Conservation (phyloP, 1,140 invertebrate genomes). For the Apis laboriosa region DNA sequence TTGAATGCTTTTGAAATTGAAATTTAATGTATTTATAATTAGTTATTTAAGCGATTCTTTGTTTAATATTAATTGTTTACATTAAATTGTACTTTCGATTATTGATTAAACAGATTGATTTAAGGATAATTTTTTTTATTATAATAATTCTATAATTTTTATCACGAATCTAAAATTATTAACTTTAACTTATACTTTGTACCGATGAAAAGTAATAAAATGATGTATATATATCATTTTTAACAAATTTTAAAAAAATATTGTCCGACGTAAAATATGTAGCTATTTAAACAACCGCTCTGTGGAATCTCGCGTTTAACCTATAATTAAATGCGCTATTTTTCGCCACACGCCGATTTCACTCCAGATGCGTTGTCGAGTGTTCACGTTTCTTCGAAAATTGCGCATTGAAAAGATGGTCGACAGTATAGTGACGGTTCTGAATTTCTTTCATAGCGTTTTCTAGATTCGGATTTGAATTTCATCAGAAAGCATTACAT, state of each 20-base stretch:
- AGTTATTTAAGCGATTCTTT: too few relatives aligned
- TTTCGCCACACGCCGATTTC: conserved; percentile 49
- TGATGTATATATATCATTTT: too few relatives aligned
- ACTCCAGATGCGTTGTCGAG: conserved; percentile 12
- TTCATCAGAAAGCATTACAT: too few relatives aligned
- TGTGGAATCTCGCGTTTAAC: conserved; percentile 43
- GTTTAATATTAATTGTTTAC: too few relatives aligned
- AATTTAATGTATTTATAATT: background rate
- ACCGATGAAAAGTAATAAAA: too few relatives aligned
- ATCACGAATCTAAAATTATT: too few relatives aligned
- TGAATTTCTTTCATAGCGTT: background rate
- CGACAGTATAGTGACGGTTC: too few relatives aligned
- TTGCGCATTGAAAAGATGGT: background rate
- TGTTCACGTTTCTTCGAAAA: conserved; percentile 5
- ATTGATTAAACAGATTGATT: too few relatives aligned
- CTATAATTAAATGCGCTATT: conserved; percentile 63
- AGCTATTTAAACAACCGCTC: conserved; percentile 36
- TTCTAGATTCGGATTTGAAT: background rate
- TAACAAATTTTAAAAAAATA: conserved; percentile 4
- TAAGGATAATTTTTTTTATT: too few relatives aligned
- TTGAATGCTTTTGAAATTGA: background rate
- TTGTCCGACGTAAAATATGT: background rate
- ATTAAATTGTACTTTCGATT: too few relatives aligned
- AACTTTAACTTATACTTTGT: too few relatives aligned
- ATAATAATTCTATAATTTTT: too few relatives aligned